Conservation (phyloP, 1,140 invertebrate species). For the Apis cerana region DNA sequence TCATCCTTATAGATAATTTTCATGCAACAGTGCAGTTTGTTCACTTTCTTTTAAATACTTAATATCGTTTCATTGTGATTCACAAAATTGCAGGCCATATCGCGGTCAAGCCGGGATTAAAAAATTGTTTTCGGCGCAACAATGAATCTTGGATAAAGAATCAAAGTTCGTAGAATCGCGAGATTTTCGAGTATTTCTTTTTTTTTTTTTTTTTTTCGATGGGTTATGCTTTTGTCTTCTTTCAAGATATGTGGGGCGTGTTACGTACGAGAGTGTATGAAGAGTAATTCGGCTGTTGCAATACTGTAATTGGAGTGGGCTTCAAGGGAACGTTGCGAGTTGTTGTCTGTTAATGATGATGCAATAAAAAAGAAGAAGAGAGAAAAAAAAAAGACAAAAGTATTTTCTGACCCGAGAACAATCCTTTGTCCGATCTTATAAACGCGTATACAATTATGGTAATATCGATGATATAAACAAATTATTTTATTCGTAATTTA, state of each 20-base stretch:
- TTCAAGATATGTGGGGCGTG: slow-evolving; percentile 40
- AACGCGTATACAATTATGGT: neutral
- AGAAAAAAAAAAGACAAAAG: no score
- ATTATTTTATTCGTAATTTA: neutral
- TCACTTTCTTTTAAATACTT: neutral
- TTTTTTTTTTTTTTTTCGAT: neutral
- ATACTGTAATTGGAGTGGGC: slow-evolving; percentile 44
- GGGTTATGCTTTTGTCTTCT: slow-evolving; percentile 15
- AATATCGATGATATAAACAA: neutral
- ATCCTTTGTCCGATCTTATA: slow-evolving; percentile 5
- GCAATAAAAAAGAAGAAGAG: neutral
- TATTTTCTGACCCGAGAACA: neutral
- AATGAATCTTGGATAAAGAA: neutral
- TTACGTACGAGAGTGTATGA: slow-evolving; percentile 13
- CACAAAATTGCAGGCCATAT: neutral
- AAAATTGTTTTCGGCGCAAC: neutral
- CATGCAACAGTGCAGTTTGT: no score
- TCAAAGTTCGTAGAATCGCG: neutral
- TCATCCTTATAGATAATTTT: no score
- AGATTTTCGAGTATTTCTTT: neutral
- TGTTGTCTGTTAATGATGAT: slow-evolving; percentile 28
- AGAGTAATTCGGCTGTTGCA: slow-evolving; percentile 31
- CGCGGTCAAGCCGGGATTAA: neutral
- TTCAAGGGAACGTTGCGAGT: slow-evolving; percentile 22
- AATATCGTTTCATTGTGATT: neutral